Percentiles rank a stretch among this genome's conserved stretches.
phyloP scores from a whole-genome alignment of 2,888 invertebrate species.

The Platypus cylindrus region DNA sequence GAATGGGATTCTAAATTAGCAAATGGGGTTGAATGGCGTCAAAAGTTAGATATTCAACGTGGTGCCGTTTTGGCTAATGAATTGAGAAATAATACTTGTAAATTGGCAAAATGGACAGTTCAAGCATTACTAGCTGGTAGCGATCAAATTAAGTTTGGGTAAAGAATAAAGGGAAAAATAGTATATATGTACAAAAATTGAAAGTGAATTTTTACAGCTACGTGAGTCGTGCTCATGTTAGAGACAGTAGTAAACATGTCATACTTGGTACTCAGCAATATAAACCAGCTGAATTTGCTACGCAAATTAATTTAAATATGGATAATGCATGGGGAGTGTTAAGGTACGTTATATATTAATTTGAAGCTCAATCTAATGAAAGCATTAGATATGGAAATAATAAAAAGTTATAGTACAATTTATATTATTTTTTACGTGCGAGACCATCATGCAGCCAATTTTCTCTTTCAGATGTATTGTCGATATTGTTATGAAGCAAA shows the following conservation, averaged over 20 bases:
- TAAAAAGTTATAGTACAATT: no score
- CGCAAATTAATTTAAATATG: constrained; percentile 97
- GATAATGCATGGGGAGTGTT: constrained; percentile 99
- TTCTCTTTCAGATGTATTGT: constrained; percentile 60
- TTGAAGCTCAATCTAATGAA: no score
- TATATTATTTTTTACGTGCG: no score
- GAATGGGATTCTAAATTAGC: constrained; percentile 97
- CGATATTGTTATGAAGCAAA: constrained; percentile 93
- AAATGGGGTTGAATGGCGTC: constrained; percentile 97
- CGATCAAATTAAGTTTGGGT: constrained; percentile 17
- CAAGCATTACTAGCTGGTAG: constrained; percentile 77
- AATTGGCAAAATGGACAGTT: constrained; percentile 98
- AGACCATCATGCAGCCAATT: no score
- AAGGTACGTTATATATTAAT: constrained; percentile 35
- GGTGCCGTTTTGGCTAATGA: constrained; percentile 98
- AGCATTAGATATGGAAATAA: no score
- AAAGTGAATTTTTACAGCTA: constrained; percentile 73
- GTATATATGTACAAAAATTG: no score
- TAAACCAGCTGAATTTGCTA: constrained; percentile 96
- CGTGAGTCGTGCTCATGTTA: constrained; percentile 87
- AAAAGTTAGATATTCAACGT: constrained; percentile 92
- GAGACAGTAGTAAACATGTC: constrained; percentile 92
- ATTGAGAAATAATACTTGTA: constrained; percentile 97
- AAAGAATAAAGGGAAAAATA: not conserved
- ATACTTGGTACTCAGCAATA: constrained; percentile 96